These are phyloP conservation scores for Macquaria ambigua DNA, from an alignment of 2,113 vertebrate genomes.

Conservation along the genomic window DNA sequence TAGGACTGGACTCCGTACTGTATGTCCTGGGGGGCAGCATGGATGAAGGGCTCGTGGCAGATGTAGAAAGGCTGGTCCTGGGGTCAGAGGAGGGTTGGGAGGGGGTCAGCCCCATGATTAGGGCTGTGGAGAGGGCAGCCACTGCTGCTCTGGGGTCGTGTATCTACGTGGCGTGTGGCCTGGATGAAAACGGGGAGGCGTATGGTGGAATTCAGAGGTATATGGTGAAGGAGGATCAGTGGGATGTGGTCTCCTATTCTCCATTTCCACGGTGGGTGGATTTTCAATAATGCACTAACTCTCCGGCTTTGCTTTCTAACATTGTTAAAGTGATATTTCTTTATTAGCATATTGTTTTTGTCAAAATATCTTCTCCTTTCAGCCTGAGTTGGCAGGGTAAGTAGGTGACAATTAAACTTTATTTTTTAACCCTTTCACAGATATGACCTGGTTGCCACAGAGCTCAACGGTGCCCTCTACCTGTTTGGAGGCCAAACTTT, in stretches of 20 bases:
- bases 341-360: not conserved
- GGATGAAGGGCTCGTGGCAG: slow-evolving; percentile 85
- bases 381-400: not conserved
- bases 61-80: slow-evolving; percentile 86
- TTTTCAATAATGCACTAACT: not conserved
- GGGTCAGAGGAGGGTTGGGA: slow-evolving; percentile 84
- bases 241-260: slow-evolving; percentile 90
- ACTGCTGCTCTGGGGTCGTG: slow-evolving; percentile 71
- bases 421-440: slow-evolving; percentile 65
- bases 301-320: not conserved
- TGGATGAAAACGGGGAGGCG: slow-evolving; percentile 91
- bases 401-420: not conserved
- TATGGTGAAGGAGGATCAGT: slow-evolving; percentile 79
- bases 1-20: slow-evolving; percentile 82
- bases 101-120: slow-evolving; percentile 84
- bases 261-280: slow-evolving; percentile 87
- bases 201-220: slow-evolving; percentile 90
- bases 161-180: slow-evolving; percentile 90
- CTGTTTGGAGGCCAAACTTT: slow-evolving; percentile 89
- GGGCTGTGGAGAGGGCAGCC: slow-evolving; percentile 89
- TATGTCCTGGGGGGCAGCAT: slow-evolving; percentile 90
- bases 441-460: slow-evolving; percentile 89
- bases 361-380: not conserved
- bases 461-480: slow-evolving; percentile 89
- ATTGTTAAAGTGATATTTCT: not conserved